These are phyloP conservation scores for Tragulus kanchil DNA, from an alignment of 2,113 vertebrate genomes.

Conservation along the genomic window DNA sequence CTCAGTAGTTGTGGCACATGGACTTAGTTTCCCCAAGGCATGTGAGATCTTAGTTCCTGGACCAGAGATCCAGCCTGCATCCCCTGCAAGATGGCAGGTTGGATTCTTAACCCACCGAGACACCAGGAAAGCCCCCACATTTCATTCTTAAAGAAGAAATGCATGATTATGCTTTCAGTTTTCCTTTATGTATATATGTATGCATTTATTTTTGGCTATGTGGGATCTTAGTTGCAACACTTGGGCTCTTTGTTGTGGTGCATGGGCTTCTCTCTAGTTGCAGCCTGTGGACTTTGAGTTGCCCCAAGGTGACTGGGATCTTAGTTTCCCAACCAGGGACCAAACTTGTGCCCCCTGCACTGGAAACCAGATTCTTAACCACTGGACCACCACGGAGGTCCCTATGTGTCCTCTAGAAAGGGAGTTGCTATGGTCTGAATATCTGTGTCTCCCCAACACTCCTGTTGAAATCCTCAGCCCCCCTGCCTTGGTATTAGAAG, in stretches of 20 bases:
- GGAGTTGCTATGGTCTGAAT: background rate
- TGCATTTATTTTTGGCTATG: no score
- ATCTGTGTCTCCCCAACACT: background rate
- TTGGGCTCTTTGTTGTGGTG: no score
- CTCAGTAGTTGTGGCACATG: background rate
- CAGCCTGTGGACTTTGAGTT: no score
- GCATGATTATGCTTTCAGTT: background rate
- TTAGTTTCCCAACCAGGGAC: no score
- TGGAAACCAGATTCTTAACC: no score
- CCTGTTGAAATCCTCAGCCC: background rate
- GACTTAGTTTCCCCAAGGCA: background rate
- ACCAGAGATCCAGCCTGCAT: background rate
- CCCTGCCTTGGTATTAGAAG: rapidly evolving
- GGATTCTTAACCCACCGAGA: background rate
- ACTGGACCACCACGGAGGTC: background rate
- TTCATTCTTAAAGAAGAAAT: background rate
- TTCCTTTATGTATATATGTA: no score
- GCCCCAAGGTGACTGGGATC: no score
- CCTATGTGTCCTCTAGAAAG: background rate
- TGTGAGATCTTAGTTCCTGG: background rate
- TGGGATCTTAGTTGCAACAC: no score
- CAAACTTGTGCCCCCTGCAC: no score
- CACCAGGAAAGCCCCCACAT: background rate
- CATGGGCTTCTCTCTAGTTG: no score
- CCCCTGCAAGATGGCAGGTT: background rate